A percentile compares a stretch with the other conserved stretches of the same genome.
phyloP scores from a whole-genome alignment of 2,888 invertebrate genomes.

The Idaea straminata region DNA sequence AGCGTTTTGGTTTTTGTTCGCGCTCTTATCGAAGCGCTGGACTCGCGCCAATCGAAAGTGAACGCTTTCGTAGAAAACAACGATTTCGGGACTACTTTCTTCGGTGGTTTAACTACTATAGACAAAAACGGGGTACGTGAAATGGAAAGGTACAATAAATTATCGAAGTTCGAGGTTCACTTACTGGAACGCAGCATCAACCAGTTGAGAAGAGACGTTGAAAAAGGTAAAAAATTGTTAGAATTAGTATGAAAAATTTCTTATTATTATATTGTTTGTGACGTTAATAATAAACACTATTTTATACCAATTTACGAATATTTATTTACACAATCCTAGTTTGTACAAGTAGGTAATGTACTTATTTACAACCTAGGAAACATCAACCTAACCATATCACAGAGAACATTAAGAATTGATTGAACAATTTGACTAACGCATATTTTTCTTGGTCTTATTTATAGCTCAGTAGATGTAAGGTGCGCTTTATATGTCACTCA shows the following conservation, averaged over 20 bases:
- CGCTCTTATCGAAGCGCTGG: conserved; percentile 74
- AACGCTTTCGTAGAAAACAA: conserved; percentile 62
- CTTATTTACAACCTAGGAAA: conserved; percentile 46
- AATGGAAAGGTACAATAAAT: conserved; percentile 48
- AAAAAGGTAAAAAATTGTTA: conserved; percentile 49
- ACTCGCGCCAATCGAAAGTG: conserved; percentile 41
- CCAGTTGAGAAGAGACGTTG: conserved; percentile 52
- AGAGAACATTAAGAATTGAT: conserved; percentile 59
- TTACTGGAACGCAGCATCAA: conserved; percentile 51
- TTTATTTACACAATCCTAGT: conserved; percentile 64
- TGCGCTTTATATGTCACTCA: too few relatives aligned
- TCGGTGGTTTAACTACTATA: conserved; percentile 52
- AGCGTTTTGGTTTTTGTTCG: conserved; percentile 81
- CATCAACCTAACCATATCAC: conserved; percentile 65
- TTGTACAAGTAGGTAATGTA: conserved; percentile 45
- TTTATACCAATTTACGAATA: conserved; percentile 52
- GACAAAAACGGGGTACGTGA: conserved; percentile 45
- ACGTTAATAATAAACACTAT: conserved; percentile 28
- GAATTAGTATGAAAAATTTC: conserved; percentile 38
- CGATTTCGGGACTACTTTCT: conserved; percentile 61
- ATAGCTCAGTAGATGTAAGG: background rate
- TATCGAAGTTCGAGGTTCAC: conserved; percentile 50
- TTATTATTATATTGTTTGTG: background rate
- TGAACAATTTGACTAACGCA: conserved; percentile 33
- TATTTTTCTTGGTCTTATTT: conserved; percentile 9